Evolutionary conservation across 2,113 vertebrate species (phyloP), one percentile per base, ranked within the genome.

Genomic region (Eleginops maclovinus): DNA sequence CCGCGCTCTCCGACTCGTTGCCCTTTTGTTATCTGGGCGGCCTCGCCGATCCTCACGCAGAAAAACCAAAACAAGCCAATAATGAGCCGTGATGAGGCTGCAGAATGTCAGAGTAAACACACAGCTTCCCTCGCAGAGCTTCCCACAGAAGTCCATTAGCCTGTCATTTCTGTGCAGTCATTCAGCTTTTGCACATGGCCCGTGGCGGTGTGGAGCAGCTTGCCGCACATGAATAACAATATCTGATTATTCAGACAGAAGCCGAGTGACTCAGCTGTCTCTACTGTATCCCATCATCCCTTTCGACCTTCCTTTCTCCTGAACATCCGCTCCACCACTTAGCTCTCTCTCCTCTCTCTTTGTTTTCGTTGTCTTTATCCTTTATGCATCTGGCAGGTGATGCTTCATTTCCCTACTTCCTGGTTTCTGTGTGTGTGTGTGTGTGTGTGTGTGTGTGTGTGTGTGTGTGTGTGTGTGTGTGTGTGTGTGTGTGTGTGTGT

Each of bases 251-350:
- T 88, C 84, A 89, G 78, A 84, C 78, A 76, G 86, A 84, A 86
- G 87, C 90, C 69, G 71, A 85, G 87, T 93, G 91, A 93, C 91
- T 93, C 90, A 93, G 89, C 91, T 78, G 86, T 82, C 91, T 92
- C 79, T 82, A 85, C 86, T 91, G 89, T 92, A 92, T 86, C 84
- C 79, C 79, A 82, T 83, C 77, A 78, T 79, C 81, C 79, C 61
- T 74, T 49, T 64, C n/a, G 66, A 66, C 74, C 75, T 47, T 51
- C 61, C 77, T 47, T 56, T 64, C 61, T 59, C 11, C 41, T 47
- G 46, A 17, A 47, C 50, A n/a, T 74, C 69, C 73, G 12, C 28
- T 69, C 54, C 65, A 51, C 69, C 50, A 47, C 49, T 77, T 56
- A 22, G 10, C 47, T 28, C 40, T 36, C 22, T 24, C 41, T 60